Conservation (phyloP, 2,113 vertebrate species). For the Kryptolebias marmoratus region DNA sequence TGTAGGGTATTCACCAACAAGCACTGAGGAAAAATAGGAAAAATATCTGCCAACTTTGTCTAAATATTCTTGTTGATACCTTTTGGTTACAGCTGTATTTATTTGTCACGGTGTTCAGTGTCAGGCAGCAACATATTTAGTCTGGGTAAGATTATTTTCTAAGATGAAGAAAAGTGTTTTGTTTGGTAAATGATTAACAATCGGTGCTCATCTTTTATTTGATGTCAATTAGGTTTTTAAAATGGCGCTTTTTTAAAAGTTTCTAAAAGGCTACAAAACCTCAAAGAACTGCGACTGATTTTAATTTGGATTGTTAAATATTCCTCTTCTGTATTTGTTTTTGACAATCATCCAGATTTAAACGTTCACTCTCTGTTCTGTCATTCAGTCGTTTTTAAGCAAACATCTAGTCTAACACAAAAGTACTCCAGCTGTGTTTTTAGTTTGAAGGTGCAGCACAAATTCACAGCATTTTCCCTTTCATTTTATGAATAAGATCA, state of each 20-base stretch:
- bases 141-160: not conserved
- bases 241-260: constrained; percentile 41
- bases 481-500: not conserved
- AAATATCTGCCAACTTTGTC: not conserved
- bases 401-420: not conserved
- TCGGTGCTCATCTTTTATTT: constrained; percentile 4
- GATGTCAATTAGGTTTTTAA: constrained; percentile 9
- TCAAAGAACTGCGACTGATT: constrained; percentile 40
- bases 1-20: not conserved
- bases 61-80: not conserved
- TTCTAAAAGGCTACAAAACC: constrained; percentile 62
- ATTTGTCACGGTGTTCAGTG: not conserved
- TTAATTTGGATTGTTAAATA: constrained; percentile 73
- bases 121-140: not conserved
- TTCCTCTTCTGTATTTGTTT: constrained; percentile 73
- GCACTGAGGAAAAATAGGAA: not conserved
- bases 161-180: constrained; percentile 22
- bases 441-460: not conserved
- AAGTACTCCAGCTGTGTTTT: not conserved
- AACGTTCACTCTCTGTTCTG: constrained; percentile 1
- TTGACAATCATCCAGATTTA: constrained; percentile 84
- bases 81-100: constrained; percentile 6
- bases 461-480: not conserved
- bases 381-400: not conserved
- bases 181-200: constrained; percentile 13